Evolutionary conservation across 2,113 vertebrate species (phyloP), one percentile per base, ranked within the genome.

Genomic region (Thalassarche chlororhynchos): DNA sequence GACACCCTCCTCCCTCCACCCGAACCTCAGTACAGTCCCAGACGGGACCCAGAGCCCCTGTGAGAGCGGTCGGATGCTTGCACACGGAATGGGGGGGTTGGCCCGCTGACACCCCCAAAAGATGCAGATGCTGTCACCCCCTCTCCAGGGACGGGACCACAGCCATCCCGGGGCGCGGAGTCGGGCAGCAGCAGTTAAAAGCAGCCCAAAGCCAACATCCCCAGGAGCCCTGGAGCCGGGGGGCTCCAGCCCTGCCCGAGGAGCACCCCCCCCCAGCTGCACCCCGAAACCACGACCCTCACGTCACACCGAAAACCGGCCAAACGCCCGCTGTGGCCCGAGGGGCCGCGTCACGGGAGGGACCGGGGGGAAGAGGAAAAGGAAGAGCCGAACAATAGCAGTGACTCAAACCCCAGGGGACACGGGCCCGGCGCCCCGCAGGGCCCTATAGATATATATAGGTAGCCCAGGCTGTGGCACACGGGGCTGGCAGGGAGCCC

Each of bases 311-410:
- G 3, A 65, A 55, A 17, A 16, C 12, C 16, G 10, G 51, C 42
- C 66, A 8, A 18, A 17, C 2, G 20, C 29, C 40, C 6, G 8
- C 72, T 34, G 6, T 17, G 76, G 18, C 66, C 34, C 17, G 1
- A 15, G 75, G 40, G 76, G 49, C 76, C 8, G 1, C 13, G 4
- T 61, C 65, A 61, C 26, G 7, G 79, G 64, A 72, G 64, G 79
- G 31, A 71, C 32, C 29, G 11, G 78, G 54, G 71, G 95, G 94
- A 91, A 96, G 78, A 95, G 97, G 96, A 98, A 98, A 20, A 92
- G 96, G 97, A 94, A 93, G 79, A 89, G 90, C 29, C 18, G 8
- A 97, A 97, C 90, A 92, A 95, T 95, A 81, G 92, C 29, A 3
- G 76, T 88, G 95, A 90, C 89, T 94, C 96, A 91, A 42, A 75